These are phyloP conservation scores for Neodiprion virginianus DNA, from an alignment of 1,140 invertebrate genomes.

Conservation along the genomic window DNA sequence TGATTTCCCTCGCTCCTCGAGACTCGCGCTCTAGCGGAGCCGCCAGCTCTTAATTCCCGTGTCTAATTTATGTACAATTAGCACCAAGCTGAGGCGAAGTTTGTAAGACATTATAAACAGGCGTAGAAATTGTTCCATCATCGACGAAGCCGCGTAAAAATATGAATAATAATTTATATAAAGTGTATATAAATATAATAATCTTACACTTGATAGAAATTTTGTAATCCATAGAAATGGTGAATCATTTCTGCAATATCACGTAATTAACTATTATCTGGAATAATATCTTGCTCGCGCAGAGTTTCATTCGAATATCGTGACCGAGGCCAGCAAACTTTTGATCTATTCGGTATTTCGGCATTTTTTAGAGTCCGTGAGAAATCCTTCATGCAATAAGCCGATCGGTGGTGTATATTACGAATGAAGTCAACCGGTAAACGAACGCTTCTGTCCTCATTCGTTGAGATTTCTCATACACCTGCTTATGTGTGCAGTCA, in stretches of 20 bases:
- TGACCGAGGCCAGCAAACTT: too few relatives aligned
- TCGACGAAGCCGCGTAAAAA: background rate
- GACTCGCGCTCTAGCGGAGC: background rate
- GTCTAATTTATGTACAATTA: constrained; percentile 1
- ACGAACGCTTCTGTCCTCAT: too few relatives aligned
- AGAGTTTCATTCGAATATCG: too few relatives aligned
- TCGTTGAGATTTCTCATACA: too few relatives aligned
- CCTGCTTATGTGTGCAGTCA: too few relatives aligned
- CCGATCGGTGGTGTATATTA: too few relatives aligned
- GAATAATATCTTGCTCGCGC: background rate
- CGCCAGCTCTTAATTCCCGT: background rate
- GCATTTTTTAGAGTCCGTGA: too few relatives aligned
- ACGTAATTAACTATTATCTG: background rate
- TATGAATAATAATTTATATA: too few relatives aligned
- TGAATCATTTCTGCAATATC: background rate
- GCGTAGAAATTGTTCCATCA: background rate
- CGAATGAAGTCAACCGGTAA: too few relatives aligned
- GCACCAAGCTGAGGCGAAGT: background rate
- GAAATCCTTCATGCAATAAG: too few relatives aligned
- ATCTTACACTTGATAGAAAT: background rate
- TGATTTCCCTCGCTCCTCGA: background rate
- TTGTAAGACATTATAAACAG: background rate
- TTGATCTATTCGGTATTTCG: too few relatives aligned
- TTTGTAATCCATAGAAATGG: background rate
- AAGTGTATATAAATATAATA: background rate